Evolutionary conservation across 1,140 invertebrate species (phyloP).

Genomic region (Bombus picipes): DNA sequence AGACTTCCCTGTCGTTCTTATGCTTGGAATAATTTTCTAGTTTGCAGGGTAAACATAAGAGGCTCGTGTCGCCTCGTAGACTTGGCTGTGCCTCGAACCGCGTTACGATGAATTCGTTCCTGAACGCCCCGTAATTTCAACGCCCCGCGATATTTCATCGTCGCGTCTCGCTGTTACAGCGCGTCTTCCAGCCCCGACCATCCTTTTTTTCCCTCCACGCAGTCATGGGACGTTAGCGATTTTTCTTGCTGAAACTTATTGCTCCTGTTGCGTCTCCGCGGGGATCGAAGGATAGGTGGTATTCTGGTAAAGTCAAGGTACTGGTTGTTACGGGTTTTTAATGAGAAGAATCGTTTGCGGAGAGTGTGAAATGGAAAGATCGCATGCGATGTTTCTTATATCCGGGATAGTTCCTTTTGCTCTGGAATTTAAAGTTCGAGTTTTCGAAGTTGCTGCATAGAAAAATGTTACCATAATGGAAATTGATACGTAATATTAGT

Average conservation of each 20-base stretch:
- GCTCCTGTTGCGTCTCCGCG: constrained; percentile 11
- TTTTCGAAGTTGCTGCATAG: not conserved
- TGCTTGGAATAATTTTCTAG: constrained; percentile 50
- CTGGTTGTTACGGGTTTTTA: constrained; percentile 1
- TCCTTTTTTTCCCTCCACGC: not conserved
- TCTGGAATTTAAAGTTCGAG: not conserved
- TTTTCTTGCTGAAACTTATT: constrained; percentile 3
- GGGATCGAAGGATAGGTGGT: not conserved
- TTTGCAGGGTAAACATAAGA: constrained; percentile 40
- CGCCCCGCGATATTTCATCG: constrained; percentile 41
- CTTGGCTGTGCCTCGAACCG: not conserved
- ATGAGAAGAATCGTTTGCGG: not conserved
- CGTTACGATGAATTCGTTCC: constrained; percentile 31
- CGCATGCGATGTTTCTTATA: not conserved
- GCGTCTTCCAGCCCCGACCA: not conserved
- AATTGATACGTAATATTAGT: too few relatives aligned
- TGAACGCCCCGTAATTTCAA: constrained; percentile 39
- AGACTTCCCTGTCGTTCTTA: not conserved
- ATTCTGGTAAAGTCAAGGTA: not conserved
- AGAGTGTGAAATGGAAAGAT: not conserved
- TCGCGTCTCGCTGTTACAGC: not conserved
- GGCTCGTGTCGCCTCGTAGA: constrained; percentile 2
- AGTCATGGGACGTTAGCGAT: constrained; percentile 5
- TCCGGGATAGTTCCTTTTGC: not conserved
- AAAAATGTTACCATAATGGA: not conserved